Percentiles rank a stretch among this genome's conserved stretches.
These are phyloP conservation scores for Drosophila paulistorum DNA, from an alignment of 1,140 invertebrate genomes.

Conservation along the genomic window DNA sequence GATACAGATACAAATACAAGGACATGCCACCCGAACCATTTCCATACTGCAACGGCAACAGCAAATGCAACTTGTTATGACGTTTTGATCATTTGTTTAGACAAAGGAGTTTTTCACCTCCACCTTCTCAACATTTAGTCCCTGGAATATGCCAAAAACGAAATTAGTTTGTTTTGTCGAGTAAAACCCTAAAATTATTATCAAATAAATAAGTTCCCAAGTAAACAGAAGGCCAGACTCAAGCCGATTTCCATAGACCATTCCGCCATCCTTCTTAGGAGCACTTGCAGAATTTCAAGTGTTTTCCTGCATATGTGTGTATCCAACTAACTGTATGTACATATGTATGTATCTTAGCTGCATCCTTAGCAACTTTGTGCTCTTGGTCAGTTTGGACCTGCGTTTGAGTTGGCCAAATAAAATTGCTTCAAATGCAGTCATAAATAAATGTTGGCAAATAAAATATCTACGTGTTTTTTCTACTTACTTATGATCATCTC, in stretches of 20 bases:
- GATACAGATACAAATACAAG: constrained; percentile 34
- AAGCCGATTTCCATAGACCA: constrained; percentile 26
- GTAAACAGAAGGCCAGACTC: constrained; percentile 40
- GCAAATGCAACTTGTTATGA: constrained; percentile 64
- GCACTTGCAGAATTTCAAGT: constrained; percentile 27
- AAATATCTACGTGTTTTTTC: constrained; percentile 53
- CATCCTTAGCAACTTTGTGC: constrained; percentile 60
- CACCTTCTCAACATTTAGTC: neutral
- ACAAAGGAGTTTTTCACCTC: constrained; percentile 55
- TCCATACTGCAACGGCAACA: neutral
- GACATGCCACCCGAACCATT: constrained; percentile 5
- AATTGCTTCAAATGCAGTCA: constrained; percentile 69
- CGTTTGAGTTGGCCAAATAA: constrained; percentile 64
- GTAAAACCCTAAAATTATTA: constrained; percentile 63
- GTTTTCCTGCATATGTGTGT: constrained; percentile 24
- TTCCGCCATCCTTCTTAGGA: neutral
- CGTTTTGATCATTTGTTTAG: constrained; percentile 80
- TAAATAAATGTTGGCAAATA: constrained; percentile 76
- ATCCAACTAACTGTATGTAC: constrained; percentile 14
- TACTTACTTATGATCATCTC: neutral
- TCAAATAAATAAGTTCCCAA: constrained; percentile 71
- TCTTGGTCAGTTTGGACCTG: constrained; percentile 41
- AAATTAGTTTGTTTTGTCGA: constrained; percentile 69
- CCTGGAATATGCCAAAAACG: constrained; percentile 29
- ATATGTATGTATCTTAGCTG: constrained; percentile 38